Evolutionary conservation across 2,113 vertebrate genomes (phyloP), one percentile per base, ranked within the genome.

Genomic region (Sylvietta virens): DNA sequence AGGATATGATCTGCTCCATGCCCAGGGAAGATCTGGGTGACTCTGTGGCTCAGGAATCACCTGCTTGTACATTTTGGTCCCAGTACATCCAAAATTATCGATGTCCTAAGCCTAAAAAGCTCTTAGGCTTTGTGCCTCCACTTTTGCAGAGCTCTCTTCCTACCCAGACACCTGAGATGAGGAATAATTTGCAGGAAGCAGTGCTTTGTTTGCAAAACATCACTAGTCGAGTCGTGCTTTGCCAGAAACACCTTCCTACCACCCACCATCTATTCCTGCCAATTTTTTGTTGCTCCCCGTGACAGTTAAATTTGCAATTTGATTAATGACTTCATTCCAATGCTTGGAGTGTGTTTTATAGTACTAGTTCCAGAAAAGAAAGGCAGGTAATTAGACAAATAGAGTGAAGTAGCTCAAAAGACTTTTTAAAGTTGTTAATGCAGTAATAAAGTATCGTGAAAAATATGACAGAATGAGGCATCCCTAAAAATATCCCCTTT

Each of bases 381-480:
- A 66, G 7, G 31, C 58, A 57, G 45, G 31, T 89, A 95, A 92
- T 94, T 95, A 58, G 70, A 95, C 44, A 96, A 96, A 96, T 91
- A 89, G 12, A 76, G 58, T 84, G 50, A 48, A 94, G 80, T 31
- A 78, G 40, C 56, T 92, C 64, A 76, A 92, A 95, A 86, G 45
- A 81, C 62, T 91, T 92, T 80, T 82, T 12, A 67, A 89, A 79
- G 69, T 92, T 87, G 66, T 73, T 96, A 96, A 93, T 64, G n/a
- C 44, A 19, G 62, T 84, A 92, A 91, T 30, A 74, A 77, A 88
- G 24, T 82, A 94, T 9, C 28, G 82, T 65, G 50, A 93, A 93
- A 96, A 91, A 88, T 81, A 74, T 54, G 91, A 89, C 37, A 62
- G 88, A 90, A 94, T 88, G 73, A 96, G 31, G 13, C 30, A 70